Base-by-base conservation (phyloP, 2,888 invertebrate species). In the Tinea semifulvella region DNA sequence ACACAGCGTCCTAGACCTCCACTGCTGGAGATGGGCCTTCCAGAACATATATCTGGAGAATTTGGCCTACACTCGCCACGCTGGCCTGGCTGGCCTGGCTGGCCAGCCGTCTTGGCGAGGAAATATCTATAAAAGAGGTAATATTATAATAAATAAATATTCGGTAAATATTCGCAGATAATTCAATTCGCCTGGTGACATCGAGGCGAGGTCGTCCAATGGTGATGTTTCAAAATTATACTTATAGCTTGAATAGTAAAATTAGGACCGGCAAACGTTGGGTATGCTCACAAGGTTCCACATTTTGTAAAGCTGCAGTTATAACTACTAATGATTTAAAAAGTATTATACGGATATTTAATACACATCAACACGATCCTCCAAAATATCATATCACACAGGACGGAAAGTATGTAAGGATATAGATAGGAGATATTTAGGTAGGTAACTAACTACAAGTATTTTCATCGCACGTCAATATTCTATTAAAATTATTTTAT, bases 341-440 rank as follows among this genome's bases (percentile, higher is more conserved):
- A n/a, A 6, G 2, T 11, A n/a, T 2, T 6, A 26, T 26, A n/a
- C 2, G 11, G 18, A 5, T 2, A 8, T 17, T 18, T 18, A 19
- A 39, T 8, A 11, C 7, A 4, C 43, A 43, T 27, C 27, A 13
- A n/a, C 43, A 43, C 28, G 10, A 16, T 7, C 26, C 43, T 16
- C 43, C 27, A 6, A 35, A 19, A 13, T 44, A 18, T 19, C 22
- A 22, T n/a, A 25, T 44, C 13, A 44, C 44, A 7, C 11, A 14
- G 2, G 14, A 22, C 13, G 44, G 42, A 10, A 14, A 42, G 2
- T 22, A 42, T 42, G 13, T 42, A 2, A 42, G 22, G 13, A 3
- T 42, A 22, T 42, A 20, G 16, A 13, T 31, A 7, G 31, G 11
- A 31, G 25, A 25, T 25, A 25, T 25, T 25, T 6, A 25, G 10